Base-by-base conservation (phyloP, 2,113 vertebrate genomes). In the Morone chrysops region DNA sequence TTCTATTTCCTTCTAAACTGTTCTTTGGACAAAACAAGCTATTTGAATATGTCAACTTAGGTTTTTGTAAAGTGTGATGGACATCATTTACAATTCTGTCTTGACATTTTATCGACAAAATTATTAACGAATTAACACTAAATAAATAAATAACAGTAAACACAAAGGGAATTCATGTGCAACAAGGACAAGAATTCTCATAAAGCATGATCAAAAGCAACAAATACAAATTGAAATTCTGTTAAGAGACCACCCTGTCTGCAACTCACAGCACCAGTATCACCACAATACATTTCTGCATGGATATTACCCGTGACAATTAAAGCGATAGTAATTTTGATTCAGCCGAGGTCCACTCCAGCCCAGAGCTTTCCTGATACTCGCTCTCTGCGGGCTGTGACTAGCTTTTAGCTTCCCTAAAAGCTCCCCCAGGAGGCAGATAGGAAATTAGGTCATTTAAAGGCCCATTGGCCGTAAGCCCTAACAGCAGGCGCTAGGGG, bases 401-500 rank as follows among this genome's bases (percentile, higher is more conserved):
- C 84, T 77, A 77, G 83, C 82, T 78, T 85, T 90, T 51, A 85
- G 86, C 87, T 87, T 66, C 1, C 77, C 86, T 83, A 81, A 91
- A 86, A 88, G 80, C 80, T 87, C 92, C 89, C 90, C 79, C 84
- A 80, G 84, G 87, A 87, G 86, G 84, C 72, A 82, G 71, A 90
- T 73, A 90, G 86, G 81, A 91, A 92, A 93, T 94, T 86, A 92
- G 91, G 90, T 92, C 83, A 92, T 94, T 94, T 93, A 84, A 90
- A 90, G 86, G 81, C 85, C 92, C 93, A 94, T 90, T 92, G 90
- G 90, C 87, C 8, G 75, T 83, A 78, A 91, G 89, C 71, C 73
- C 85, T 78, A 85, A 85, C 88, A 90, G 89, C 89, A 90, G 87
- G 84, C 69, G 45, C 90, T 51, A 36, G 47, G 83, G 90, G 80